phyloP scores from a whole-genome alignment of 2,797 vertebrate species.

The Ctenochaetus hawaiiensis region DNA sequence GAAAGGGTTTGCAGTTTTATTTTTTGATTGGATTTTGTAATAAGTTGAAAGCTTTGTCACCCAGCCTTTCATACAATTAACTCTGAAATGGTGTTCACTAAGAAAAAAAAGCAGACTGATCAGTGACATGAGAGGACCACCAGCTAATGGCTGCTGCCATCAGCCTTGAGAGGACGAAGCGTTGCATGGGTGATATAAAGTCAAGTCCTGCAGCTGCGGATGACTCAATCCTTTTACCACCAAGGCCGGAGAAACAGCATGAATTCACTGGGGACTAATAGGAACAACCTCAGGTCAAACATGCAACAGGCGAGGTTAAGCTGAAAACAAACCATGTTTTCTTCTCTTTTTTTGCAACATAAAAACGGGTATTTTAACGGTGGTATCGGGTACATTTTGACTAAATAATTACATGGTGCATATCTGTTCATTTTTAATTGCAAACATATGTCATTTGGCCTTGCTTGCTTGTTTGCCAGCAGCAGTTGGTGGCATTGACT shows the following conservation, averaged over 20 bases:
- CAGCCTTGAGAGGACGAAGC: neutral
- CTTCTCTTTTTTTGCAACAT: neutral
- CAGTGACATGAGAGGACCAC: neutral
- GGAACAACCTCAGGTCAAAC: neutral
- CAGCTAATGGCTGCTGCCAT: neutral
- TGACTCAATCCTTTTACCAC: neutral
- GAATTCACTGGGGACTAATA: neutral
- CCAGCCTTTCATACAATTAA: neutral
- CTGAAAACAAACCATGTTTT: no score
- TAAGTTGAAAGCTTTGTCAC: neutral
- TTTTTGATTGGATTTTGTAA: neutral
- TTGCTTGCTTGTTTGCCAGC: constrained; percentile 4
- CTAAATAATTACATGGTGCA: neutral
- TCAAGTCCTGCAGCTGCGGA: neutral
- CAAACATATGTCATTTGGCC: neutral
- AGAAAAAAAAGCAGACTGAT: no score
- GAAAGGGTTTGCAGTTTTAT: neutral
- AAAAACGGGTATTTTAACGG: neutral
- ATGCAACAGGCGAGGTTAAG: neutral
- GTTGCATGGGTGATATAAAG: neutral
- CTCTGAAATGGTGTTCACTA: neutral
- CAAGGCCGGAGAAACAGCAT: neutral
- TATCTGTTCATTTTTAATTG: constrained; percentile 16
- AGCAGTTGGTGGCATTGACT: constrained; percentile 4
- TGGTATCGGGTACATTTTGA: neutral